A percentile compares a stretch with the other conserved stretches of the same genome.
These are phyloP conservation scores for Cetoscarus ocellatus DNA, from an alignment of 2,797 vertebrate species.

Conservation along the genomic window DNA sequence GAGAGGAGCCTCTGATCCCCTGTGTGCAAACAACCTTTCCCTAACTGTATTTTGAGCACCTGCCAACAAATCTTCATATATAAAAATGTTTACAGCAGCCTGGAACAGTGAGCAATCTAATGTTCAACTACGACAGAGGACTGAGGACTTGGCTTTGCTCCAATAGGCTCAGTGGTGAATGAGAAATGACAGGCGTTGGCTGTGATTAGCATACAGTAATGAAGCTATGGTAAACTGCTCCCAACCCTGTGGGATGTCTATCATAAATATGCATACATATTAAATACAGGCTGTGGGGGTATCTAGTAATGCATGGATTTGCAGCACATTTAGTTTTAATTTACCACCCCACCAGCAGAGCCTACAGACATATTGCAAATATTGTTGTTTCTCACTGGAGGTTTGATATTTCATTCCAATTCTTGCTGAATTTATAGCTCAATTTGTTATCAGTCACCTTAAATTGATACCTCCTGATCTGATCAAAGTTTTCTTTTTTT, in stretches of 20 bases:
- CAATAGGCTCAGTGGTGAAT: constrained; percentile 44
- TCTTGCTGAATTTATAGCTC: not conserved
- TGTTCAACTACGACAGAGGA: constrained; percentile 49
- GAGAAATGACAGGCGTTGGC: constrained; percentile 55
- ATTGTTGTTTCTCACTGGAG: not conserved
- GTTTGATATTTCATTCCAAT: not conserved
- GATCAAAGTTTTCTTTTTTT: not conserved
- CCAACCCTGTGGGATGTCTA: constrained; percentile 36
- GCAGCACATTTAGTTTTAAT: not conserved
- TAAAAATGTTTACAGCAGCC: not conserved
- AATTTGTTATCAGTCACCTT: not conserved
- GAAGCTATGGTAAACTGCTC: constrained; percentile 41
- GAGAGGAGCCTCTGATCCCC: constrained; percentile 52
- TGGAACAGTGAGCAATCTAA: constrained; percentile 23
- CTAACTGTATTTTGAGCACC: constrained; percentile 39
- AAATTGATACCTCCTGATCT: not conserved
- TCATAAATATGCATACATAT: constrained; percentile 32
- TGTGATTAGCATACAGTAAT: constrained; percentile 63
- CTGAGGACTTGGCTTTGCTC: constrained; percentile 46
- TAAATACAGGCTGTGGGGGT: not conserved
- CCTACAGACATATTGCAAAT: not conserved
- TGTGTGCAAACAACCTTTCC: constrained; percentile 53
- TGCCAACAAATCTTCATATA: not conserved
- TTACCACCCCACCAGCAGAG: not conserved
- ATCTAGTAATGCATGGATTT: constrained; percentile 9